These are phyloP conservation scores for Nematostella vectensis DNA, from an alignment of 92 coral and sea anemone genomes.

Conservation along the genomic window DNA sequence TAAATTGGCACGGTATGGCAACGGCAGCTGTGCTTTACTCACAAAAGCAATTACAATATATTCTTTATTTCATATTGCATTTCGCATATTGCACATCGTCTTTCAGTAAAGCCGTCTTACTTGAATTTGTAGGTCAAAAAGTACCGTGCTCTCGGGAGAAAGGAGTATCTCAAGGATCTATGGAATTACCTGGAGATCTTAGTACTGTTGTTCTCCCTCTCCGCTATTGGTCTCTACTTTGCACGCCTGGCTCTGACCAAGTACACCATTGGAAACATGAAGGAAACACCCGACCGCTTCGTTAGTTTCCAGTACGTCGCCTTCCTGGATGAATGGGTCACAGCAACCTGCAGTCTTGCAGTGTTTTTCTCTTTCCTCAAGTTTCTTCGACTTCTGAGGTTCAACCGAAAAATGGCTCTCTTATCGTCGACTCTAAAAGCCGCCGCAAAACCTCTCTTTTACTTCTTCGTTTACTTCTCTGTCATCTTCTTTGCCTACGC, in stretches of 20 bases:
- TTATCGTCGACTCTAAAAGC: constrained; percentile 59
- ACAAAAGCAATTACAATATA: no score
- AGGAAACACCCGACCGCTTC: constrained; percentile 23
- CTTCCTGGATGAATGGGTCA: constrained; percentile 84
- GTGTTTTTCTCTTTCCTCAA: constrained; percentile 89
- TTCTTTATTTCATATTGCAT: no score
- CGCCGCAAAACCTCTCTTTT: constrained; percentile 58
- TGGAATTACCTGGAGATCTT: constrained; percentile 84
- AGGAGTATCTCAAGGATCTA: constrained; percentile 52
- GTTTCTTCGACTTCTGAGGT: constrained; percentile 76
- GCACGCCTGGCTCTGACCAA: constrained; percentile 46
- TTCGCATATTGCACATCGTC: no score
- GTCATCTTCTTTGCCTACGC: constrained; percentile 78
- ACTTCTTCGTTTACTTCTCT: constrained; percentile 60
- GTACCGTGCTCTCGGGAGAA: constrained; percentile 50
- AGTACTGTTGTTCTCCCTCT: constrained; percentile 62
- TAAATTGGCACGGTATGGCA: no score
- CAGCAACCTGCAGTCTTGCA: constrained; percentile 73
- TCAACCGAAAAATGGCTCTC: constrained; percentile 83
- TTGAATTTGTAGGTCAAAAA: constrained; percentile 53
- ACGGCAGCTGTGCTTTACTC: no score
- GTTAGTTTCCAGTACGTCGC: constrained; percentile 93
- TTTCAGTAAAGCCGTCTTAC: no score
- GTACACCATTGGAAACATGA: constrained; percentile 51
- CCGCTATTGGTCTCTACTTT: constrained; percentile 47